These are phyloP conservation scores for Schizotus pectinicornis DNA, from an alignment of 2,888 invertebrate genomes.

Conservation along the genomic window DNA sequence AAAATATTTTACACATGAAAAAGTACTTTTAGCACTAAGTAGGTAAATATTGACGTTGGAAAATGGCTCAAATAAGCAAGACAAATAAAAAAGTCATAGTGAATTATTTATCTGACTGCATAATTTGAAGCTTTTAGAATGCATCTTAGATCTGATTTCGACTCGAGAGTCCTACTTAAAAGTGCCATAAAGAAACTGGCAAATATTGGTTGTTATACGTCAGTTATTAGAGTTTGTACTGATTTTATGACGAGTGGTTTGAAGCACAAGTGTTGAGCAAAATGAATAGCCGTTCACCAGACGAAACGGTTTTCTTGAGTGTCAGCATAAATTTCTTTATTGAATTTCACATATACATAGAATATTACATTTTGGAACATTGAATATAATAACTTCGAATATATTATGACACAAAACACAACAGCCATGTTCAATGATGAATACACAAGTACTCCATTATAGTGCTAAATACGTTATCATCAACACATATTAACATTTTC, in stretches of 20 bases:
- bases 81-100: too few relatives aligned
- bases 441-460: conserved; percentile 40
- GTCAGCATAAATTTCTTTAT: conserved; percentile 53
- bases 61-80: too few relatives aligned
- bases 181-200: too few relatives aligned
- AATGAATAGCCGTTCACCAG: neutral
- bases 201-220: too few relatives aligned
- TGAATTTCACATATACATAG: conserved; percentile 54
- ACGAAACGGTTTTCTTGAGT: conserved; percentile 29
- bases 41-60: neutral
- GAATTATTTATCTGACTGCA: too few relatives aligned
- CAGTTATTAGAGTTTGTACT: too few relatives aligned
- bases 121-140: too few relatives aligned
- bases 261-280: neutral
- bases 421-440: conserved; percentile 51
- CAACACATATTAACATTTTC: conserved; percentile 42
- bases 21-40: neutral
- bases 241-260: too few relatives aligned
- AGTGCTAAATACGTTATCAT: conserved; percentile 26
- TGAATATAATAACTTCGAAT: conserved; percentile 53
- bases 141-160: too few relatives aligned
- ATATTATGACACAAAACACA: conserved; percentile 56
- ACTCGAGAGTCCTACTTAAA: too few relatives aligned
- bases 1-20: neutral
- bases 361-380: conserved; percentile 56